Evolutionary conservation across 2,113 vertebrate genomes (phyloP), one percentile per base, ranked within the genome.

Genomic region (Furnarius figulus): DNA sequence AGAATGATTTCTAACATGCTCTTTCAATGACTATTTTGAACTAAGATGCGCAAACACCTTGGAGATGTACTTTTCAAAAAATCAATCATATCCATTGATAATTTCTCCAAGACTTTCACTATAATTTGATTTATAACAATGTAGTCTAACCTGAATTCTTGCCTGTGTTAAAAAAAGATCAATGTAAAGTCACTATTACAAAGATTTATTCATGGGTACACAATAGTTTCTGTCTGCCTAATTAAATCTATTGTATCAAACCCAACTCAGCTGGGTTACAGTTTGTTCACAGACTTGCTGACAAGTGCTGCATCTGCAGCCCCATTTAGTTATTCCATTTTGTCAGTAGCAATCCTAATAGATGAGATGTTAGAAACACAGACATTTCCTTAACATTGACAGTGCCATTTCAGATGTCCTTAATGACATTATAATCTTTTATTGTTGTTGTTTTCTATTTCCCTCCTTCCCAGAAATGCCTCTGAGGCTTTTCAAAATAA

Each of bases 101-200:
- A 88, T 88, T 85, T 90, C 59, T 93, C 14, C 20, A 44, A 55
- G 88, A 71, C 37, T 80, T 83, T 70, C 59, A 70, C 59, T 80
- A 9, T 66, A 88, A 90, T 88, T 90, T 94, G 72, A 90, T 94
- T 95, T 85, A 66, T 93, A 77, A 24, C 50, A 80, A 30, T 42
- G 19, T 71, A 84, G 50, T 83, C 84, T 80, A 93, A 84, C 58
- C 86, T 93, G 75, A 74, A 88, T 86, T 86, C 28, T 93, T 89
- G 50, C n/a, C 37, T 67, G 21, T 46, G 21, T 84, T 10, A 47
- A 71, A 47, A 71, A 77, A 83, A 78, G 50, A 86, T 89, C 83
- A 63, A 74, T 95, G 53, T 71, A 49, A 77, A 91, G 33, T 56
- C 5, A 6, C 79, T 71, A 21, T 93, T 93, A 82, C 40, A 61